Percentiles rank a stretch among this genome's conserved stretches.
Evolutionary conservation across 2,888 invertebrate species (phyloP).

Genomic region (Neuroscelio doddi): DNA sequence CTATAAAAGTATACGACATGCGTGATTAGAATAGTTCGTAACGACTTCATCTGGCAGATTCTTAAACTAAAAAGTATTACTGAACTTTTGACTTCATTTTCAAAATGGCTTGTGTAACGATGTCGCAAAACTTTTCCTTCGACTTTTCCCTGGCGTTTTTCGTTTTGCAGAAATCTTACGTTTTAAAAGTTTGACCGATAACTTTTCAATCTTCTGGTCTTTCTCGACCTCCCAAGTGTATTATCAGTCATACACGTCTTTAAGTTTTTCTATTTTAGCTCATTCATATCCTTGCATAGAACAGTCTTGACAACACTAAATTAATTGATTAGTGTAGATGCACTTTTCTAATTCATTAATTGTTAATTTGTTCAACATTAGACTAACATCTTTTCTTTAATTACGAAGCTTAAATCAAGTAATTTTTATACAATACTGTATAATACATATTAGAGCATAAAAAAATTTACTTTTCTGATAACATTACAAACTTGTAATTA

Average conservation of each 20-base stretch:
- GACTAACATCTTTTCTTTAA: slow-evolving; percentile 2
- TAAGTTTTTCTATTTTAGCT: slow-evolving; percentile 21
- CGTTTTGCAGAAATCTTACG: slow-evolving; percentile 27
- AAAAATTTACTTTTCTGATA: too few species aligned
- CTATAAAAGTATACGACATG: too few species aligned
- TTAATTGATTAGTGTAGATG: neutral
- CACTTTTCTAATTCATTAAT: too few species aligned
- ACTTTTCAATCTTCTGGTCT: slow-evolving; percentile 40
- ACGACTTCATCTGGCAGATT: slow-evolving; percentile 6
- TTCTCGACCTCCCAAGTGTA: slow-evolving; percentile 26
- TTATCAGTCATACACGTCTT: slow-evolving; percentile 35
- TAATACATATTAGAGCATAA: too few species aligned
- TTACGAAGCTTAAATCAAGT: too few species aligned
- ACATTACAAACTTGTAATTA: too few species aligned
- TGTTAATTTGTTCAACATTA: slow-evolving; percentile 1
- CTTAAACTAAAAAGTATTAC: slow-evolving; percentile 32
- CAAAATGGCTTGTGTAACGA: slow-evolving; percentile 21
- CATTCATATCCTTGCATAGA: neutral
- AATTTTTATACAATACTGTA: too few species aligned
- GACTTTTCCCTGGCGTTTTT: slow-evolving; percentile 13
- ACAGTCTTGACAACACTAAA: neutral
- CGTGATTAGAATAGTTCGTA: too few species aligned
- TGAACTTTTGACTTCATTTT: slow-evolving; percentile 37
- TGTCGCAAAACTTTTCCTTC: slow-evolving; percentile 28
- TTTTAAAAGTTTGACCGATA: slow-evolving; percentile 33